Percentiles rank a stretch among this genome's conserved stretches.
Conservation (phyloP, 2,888 invertebrate genomes). For the Agonum fuliginosum region DNA sequence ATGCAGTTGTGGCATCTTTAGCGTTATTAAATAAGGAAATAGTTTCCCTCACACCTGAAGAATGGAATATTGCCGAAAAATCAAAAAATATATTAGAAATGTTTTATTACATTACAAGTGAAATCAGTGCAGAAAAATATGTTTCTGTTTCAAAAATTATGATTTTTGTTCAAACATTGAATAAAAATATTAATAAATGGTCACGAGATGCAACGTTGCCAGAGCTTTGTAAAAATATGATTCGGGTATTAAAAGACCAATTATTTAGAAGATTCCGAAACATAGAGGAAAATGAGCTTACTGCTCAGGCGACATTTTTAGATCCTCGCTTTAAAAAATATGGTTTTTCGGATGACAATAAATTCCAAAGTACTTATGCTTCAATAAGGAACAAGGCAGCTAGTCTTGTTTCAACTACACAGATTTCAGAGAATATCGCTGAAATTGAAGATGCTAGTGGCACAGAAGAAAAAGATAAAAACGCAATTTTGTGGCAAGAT, state of each 20-base stretch:
- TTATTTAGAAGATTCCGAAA: not conserved
- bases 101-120: constrained; percentile 26
- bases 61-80: constrained; percentile 10
- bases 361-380: not conserved
- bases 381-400: not conserved
- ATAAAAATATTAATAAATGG: not conserved
- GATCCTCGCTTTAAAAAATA: not conserved
- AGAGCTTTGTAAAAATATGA: not conserved
- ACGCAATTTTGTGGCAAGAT: not conserved
- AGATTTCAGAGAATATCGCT: too few relatives aligned
- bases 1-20: constrained; percentile 12
- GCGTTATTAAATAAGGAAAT: not conserved
- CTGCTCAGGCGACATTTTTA: constrained; percentile 11
- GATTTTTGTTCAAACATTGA: constrained; percentile 21
- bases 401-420: not conserved
- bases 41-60: not conserved
- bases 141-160: constrained; percentile 27
- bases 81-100: constrained; percentile 2
- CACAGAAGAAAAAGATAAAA: too few relatives aligned
- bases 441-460: not conserved
- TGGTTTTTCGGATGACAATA: not conserved
- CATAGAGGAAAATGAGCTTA: constrained; percentile 9
- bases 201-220: too few relatives aligned
- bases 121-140: constrained; percentile 37
- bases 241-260: not conserved